Evolutionary conservation across 2,888 invertebrate genomes (phyloP), one percentile per base, ranked within the genome.

Genomic region (Patella depressa): DNA sequence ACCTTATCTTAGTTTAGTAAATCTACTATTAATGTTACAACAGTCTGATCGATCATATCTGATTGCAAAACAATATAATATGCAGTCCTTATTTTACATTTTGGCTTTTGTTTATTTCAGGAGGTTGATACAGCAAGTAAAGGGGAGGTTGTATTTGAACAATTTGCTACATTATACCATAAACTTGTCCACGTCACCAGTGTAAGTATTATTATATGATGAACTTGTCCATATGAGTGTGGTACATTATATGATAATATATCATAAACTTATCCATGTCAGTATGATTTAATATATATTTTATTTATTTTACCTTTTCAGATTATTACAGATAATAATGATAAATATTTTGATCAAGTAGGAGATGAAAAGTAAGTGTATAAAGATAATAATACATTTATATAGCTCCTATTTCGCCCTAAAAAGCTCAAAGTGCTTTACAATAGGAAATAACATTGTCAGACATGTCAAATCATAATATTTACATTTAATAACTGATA

Each of bases 91-190:
- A 53, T 29, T 73, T 53, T 14, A 59, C 34, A 29, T 45, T 71
- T 72, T 1, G 72, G 53, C 65, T 34, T 53, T 75, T 76, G 72
- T 69, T 72, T 59, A 73, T 96, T 97, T 90, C 95, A 96, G 93
- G 96, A 96, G 87, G 95, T 97, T n/a, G 97, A 97, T 91, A 94
- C 94, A 0, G 93, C 78, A n/a, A 79, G 83, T 2, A 94, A 69
- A 93, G 95, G 82, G 95, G 97, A 97, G 92, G 94, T 98, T 80
- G 95, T 95, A 53, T 98, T 97, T 92, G 97, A 98, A 91, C 97
- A 97, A 89, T 98, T 98, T 92, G 94, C 95, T 5, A 92, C 94
- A 45, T 92, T 98, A 12, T 97, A 97, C 89, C 95, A 96, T 86
- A 96, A 95, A 89, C 92, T 98, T 11, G 94, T 97, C 86, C 95